These are phyloP conservation scores for Myripristis jacobus DNA, from an alignment of 2,797 vertebrate species.

Conservation along the genomic window DNA sequence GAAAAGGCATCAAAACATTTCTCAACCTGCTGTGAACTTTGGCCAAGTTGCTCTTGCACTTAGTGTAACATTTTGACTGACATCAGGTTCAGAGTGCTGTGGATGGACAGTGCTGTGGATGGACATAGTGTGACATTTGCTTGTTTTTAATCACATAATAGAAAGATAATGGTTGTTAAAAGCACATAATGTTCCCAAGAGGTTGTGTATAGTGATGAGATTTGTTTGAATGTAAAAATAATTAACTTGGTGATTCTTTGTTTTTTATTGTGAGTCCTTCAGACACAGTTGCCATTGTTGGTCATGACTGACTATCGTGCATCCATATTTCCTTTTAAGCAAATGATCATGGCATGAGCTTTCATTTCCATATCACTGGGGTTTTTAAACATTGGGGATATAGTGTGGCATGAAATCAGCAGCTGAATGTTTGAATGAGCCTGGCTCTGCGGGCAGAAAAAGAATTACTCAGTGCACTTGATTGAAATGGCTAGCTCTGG, in stretches of 20 bases:
- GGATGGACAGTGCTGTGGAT: too few relatives aligned
- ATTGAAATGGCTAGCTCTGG: conserved; percentile 6
- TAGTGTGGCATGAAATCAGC: background rate
- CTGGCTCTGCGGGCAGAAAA: background rate
- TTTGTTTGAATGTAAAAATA: conserved; percentile 30
- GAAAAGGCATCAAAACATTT: background rate
- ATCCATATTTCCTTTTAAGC: conserved; percentile 9
- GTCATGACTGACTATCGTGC: conserved; percentile 6
- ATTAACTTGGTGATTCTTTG: conserved; percentile 28
- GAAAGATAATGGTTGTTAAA: background rate
- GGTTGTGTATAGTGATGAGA: conserved; percentile 39
- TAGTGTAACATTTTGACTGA: background rate
- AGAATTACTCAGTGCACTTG: background rate
- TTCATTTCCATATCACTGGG: background rate
- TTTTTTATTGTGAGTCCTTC: background rate
- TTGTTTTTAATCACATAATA: background rate
- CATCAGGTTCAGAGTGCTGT: conserved; percentile 4
- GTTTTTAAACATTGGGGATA: background rate
- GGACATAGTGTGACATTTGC: background rate
- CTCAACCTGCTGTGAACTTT: background rate
- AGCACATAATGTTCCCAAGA: conserved; percentile 3
- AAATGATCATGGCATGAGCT: background rate
- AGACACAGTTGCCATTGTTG: background rate
- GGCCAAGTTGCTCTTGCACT: background rate
- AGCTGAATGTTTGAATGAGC: background rate